These are phyloP conservation scores for Drosophila malerkotliana DNA, from an alignment of 1,140 invertebrate genomes.

Conservation along the genomic window DNA sequence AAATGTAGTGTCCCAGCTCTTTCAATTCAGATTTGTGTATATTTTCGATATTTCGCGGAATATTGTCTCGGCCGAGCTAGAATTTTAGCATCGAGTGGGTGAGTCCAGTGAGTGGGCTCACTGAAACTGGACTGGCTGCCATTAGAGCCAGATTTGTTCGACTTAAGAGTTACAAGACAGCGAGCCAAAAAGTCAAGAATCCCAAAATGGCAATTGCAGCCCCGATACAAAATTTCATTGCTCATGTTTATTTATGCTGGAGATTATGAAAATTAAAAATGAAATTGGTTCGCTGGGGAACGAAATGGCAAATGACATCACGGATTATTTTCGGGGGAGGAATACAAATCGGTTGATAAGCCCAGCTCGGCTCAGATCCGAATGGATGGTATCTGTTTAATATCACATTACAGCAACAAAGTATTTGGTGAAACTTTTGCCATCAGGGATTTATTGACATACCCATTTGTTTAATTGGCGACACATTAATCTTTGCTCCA, in stretches of 20 bases:
- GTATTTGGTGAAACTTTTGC: slow-evolving; percentile 34
- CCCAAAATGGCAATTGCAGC: slow-evolving; percentile 55
- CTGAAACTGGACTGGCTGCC: slow-evolving; percentile 26
- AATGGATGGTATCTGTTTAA: slow-evolving; percentile 31
- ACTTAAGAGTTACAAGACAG: slow-evolving; percentile 24
- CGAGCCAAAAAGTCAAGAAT: slow-evolving; percentile 24
- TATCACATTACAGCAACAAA: slow-evolving; percentile 24
- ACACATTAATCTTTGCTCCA: slow-evolving; percentile 64
- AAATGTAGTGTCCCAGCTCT: slow-evolving; percentile 53
- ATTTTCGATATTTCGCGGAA: slow-evolving; percentile 27
- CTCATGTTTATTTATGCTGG: slow-evolving; percentile 47
- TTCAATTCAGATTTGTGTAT: slow-evolving; percentile 28
- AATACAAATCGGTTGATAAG: slow-evolving; percentile 35
- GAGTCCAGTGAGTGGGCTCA: slow-evolving; percentile 30
- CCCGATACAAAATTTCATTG: neutral
- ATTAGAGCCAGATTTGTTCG: slow-evolving; percentile 26
- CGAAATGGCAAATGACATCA: slow-evolving; percentile 34
- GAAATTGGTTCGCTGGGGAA: slow-evolving; percentile 33
- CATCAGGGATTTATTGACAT: slow-evolving; percentile 61
- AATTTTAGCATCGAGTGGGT: slow-evolving; percentile 35
- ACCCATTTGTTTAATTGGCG: slow-evolving; percentile 64
- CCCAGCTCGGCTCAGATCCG: slow-evolving; percentile 16
- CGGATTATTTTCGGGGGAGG: slow-evolving; percentile 7
- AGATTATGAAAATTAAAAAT: slow-evolving; percentile 45
- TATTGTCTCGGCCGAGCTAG: slow-evolving; percentile 28